Evolutionary conservation across 2,113 vertebrate genomes (phyloP).

Genomic region (Passer domesticus): DNA sequence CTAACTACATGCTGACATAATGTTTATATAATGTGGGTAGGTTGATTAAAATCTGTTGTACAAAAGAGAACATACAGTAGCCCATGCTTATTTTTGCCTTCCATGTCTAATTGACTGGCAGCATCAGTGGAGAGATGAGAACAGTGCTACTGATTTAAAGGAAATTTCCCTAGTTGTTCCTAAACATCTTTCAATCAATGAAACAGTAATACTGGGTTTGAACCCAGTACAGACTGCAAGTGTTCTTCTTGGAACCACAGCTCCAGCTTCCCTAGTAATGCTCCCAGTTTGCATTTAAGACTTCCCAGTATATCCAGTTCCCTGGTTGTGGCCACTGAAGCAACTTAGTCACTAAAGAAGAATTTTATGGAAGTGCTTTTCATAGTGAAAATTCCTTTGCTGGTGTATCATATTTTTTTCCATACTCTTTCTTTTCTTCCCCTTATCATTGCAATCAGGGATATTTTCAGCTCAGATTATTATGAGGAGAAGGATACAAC

Average conservation of each 20-base stretch:
- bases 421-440: background rate
- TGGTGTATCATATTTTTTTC: background rate
- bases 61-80: background rate
- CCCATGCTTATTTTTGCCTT: background rate
- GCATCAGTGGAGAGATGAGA: background rate
- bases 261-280: background rate
- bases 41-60: background rate
- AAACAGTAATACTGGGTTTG: background rate
- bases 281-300: background rate
- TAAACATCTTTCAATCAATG: background rate
- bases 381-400: background rate
- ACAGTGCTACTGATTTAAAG: background rate
- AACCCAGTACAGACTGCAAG: background rate
- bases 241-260: background rate
- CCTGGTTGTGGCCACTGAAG: background rate
- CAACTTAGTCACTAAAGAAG: background rate
- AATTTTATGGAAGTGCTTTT: background rate
- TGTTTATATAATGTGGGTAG: background rate
- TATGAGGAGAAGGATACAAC: background rate
- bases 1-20: background rate
- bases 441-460: background rate
- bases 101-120: background rate
- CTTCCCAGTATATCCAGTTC: background rate
- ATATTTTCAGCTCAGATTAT: background rate
- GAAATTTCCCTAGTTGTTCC: background rate